Percentiles rank a stretch among this genome's conserved stretches.
These are phyloP conservation scores for Otocyon megalotis DNA, from an alignment of 2,113 vertebrate genomes.

Conservation along the genomic window DNA sequence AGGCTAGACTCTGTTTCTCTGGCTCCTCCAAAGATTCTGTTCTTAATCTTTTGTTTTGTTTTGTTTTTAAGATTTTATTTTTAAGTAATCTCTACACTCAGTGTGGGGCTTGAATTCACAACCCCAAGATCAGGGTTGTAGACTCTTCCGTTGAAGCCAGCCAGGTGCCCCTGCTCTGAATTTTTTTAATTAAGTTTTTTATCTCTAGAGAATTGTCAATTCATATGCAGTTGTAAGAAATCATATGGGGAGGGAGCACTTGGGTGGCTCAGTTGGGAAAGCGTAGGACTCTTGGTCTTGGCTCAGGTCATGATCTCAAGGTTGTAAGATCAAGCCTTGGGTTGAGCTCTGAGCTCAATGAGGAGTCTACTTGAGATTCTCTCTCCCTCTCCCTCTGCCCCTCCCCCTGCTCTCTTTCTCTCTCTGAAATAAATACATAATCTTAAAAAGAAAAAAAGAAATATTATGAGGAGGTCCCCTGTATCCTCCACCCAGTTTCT, in stretches of 20 bases:
- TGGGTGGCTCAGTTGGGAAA: no score
- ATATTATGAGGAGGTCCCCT: not conserved
- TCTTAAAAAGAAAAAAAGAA: not conserved
- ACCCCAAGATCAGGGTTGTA: not conserved
- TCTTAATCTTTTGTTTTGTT: not conserved
- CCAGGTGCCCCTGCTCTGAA: not conserved
- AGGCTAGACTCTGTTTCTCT: not conserved
- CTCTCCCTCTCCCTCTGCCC: no score
- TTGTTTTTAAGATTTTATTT: not conserved
- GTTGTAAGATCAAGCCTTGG: no score
- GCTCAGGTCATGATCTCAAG: no score
- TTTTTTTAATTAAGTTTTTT: not conserved
- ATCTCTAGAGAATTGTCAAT: not conserved
- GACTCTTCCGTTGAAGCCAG: not conserved
- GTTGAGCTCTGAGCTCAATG: no score
- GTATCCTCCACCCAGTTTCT: not conserved
- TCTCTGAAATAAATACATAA: no score
- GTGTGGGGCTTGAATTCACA: not conserved
- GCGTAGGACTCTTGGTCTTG: no score
- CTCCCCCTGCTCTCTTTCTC: no score
- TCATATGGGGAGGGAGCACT: not conserved
- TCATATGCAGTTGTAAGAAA: not conserved
- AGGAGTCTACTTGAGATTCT: no score
- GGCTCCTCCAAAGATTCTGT: not conserved
- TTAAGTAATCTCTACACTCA: not conserved